A percentile compares a stretch with the other conserved stretches of the same genome.
These are phyloP conservation scores for Sogatella furcifera DNA, from an alignment of 1,140 invertebrate genomes.

Conservation along the genomic window DNA sequence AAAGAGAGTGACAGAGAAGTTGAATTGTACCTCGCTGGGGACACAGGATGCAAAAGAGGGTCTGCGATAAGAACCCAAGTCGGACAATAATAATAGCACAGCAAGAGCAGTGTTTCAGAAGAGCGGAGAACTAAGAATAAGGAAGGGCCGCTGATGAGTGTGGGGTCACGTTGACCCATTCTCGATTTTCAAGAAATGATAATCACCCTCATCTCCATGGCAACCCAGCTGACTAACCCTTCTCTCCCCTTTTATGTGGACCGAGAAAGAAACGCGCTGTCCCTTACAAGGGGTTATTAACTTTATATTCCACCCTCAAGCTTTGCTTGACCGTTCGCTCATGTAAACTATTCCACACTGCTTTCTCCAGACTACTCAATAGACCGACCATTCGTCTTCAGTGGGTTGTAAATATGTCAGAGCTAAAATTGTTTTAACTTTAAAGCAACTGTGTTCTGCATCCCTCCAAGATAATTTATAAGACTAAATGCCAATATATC, in stretches of 20 bases:
- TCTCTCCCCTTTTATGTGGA: not conserved
- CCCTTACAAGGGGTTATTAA: not conserved
- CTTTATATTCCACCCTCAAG: not conserved
- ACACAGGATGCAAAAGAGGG: no score
- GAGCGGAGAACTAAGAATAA: not conserved
- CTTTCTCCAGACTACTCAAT: not conserved
- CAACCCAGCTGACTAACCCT: not conserved
- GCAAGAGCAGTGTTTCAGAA: no score
- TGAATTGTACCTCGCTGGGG: no score
- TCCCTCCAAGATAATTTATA: no score
- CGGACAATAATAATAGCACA: no score
- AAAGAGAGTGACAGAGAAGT: no score
- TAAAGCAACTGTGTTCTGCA: no score
- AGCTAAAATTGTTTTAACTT: not conserved
- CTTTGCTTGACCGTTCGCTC: no score
- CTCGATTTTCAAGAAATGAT: conserved; percentile 1
- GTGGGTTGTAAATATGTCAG: not conserved
- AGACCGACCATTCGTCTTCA: not conserved
- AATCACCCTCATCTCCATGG: not conserved
- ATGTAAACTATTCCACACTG: not conserved
- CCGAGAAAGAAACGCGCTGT: not conserved
- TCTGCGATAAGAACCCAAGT: no score
- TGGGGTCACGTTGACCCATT: not conserved
- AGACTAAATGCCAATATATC: no score
- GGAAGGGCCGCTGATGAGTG: not conserved